Evolutionary conservation across 92 coral and sea anemone genomes (phyloP).

Genomic region (Epizoanthus fatuus): DNA sequence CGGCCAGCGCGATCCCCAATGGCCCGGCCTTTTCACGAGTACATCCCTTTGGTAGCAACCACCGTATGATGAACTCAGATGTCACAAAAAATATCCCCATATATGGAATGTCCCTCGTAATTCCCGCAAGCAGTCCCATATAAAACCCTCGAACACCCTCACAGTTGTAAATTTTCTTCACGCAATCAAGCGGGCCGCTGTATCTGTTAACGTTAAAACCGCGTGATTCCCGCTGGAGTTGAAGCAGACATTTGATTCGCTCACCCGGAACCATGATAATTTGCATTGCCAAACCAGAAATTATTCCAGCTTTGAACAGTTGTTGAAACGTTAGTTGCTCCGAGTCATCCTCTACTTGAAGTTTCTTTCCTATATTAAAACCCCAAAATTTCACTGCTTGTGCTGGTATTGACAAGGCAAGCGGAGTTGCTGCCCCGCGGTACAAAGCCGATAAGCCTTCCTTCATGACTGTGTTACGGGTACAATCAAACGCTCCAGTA

Average conservation of each 20-base stretch:
- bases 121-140: slow-evolving; percentile 79
- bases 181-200: slow-evolving; percentile 75
- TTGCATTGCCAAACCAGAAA: slow-evolving; percentile 72
- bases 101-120: slow-evolving; percentile 70
- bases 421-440: slow-evolving; percentile 85
- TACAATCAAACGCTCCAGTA: slow-evolving; percentile 84
- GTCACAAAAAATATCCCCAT: slow-evolving; percentile 80
- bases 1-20: slow-evolving; percentile 76
- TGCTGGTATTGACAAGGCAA: slow-evolving; percentile 78
- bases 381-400: slow-evolving; percentile 80
- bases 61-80: slow-evolving; percentile 72
- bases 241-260: slow-evolving; percentile 84
- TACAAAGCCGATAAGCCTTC: slow-evolving; percentile 87
- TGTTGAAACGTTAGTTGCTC: slow-evolving; percentile 63
- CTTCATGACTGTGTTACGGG: slow-evolving; percentile 66
- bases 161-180: slow-evolving; percentile 52
- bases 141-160: slow-evolving; percentile 77
- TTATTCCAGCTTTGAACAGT: slow-evolving; percentile 80
- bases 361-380: slow-evolving; percentile 78
- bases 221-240: slow-evolving; percentile 78
- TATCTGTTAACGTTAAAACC: slow-evolving; percentile 48
- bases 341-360: slow-evolving; percentile 65
- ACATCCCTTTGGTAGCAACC: slow-evolving; percentile 41
- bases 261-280: slow-evolving; percentile 79
- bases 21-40: slow-evolving; percentile 87